These are phyloP conservation scores for Bufotes viridis DNA, from an alignment of 2,797 vertebrate species.

Conservation along the genomic window DNA sequence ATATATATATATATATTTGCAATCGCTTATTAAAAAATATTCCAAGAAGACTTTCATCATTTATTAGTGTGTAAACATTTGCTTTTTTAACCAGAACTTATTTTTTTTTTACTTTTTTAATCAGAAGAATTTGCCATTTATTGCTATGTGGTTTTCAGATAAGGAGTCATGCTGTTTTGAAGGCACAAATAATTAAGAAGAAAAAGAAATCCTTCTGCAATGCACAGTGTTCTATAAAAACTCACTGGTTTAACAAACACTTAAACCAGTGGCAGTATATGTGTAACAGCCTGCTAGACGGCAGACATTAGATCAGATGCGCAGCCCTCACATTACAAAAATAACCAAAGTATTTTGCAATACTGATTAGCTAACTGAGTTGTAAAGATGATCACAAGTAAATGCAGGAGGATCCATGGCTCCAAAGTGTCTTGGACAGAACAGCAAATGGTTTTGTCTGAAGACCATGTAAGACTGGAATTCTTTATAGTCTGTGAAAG, in stretches of 20 bases:
- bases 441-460: background rate
- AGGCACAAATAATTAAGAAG: background rate
- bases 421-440: background rate
- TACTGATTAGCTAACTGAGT: background rate
- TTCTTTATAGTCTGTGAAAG: no score
- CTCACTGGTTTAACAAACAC: background rate
- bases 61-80: background rate
- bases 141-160: background rate
- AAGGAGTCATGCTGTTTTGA: background rate
- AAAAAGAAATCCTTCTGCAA: background rate
- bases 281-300: background rate
- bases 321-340: background rate
- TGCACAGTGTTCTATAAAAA: slow-evolving; percentile 2
- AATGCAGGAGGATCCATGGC: background rate
- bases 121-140: background rate
- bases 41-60: background rate
- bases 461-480: no score
- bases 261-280: background rate
- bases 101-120: no score
- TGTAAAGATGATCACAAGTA: background rate
- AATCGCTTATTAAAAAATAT: background rate
- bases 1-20: background rate
- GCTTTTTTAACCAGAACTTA: no score
- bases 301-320: background rate
- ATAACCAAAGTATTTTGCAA: background rate